Percentiles rank a stretch among this genome's conserved stretches.
These are phyloP conservation scores for Brachystomella parvula DNA, from an alignment of 1,140 invertebrate species.

Conservation along the genomic window DNA sequence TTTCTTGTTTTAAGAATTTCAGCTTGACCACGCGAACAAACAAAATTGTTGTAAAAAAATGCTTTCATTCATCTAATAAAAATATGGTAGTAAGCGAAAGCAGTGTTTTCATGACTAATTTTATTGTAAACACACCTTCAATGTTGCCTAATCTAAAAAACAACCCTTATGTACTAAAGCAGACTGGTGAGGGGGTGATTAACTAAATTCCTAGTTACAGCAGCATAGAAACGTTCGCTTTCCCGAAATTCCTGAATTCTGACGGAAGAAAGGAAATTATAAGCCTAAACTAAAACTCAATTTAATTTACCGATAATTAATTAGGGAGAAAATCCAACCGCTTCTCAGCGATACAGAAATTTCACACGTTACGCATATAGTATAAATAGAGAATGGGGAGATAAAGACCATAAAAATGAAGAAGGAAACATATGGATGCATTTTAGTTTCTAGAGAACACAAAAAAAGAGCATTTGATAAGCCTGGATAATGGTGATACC, in stretches of 20 bases:
- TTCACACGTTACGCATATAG: not conserved
- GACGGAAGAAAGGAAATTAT: not conserved
- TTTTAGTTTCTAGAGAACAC: not conserved
- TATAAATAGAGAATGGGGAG: not conserved
- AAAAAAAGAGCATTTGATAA: not conserved
- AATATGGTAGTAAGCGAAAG: too few species aligned
- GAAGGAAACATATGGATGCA: constrained; percentile 1
- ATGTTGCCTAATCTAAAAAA: not conserved
- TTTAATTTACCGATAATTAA: not conserved
- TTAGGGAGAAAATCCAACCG: not conserved
- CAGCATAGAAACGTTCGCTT: not conserved
- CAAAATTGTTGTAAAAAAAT: too few species aligned
- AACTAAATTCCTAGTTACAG: not conserved
- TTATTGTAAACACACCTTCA: not conserved
- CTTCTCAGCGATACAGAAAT: not conserved
- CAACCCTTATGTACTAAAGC: not conserved
- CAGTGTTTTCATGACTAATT: too few species aligned
- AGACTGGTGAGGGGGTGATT: not conserved
- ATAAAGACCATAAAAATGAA: not conserved
- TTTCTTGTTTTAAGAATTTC: too few species aligned
- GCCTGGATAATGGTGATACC: not conserved
- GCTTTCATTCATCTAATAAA: too few species aligned
- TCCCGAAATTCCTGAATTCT: not conserved
- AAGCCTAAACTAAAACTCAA: not conserved
- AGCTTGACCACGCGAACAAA: too few species aligned